phyloP scores from a whole-genome alignment of 2,113 vertebrate species.

The Australoheros scitulus region DNA sequence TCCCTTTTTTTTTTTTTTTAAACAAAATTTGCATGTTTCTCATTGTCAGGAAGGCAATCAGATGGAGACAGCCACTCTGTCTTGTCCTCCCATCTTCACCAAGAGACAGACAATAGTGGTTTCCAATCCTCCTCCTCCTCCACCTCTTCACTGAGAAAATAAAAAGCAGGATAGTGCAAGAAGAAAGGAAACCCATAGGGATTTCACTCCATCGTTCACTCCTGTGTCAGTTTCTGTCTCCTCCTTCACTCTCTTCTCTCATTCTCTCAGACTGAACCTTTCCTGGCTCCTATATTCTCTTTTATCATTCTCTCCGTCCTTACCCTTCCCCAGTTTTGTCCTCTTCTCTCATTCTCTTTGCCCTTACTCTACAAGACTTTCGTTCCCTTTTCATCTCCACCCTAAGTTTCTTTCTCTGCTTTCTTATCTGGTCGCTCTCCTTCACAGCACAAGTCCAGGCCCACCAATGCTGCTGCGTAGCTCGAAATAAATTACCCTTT shows the following conservation, averaged over 20 bases:
- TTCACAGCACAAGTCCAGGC: conserved; percentile 9
- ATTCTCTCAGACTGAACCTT: conserved; percentile 54
- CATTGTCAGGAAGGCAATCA: conserved; percentile 45
- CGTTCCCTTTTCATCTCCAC: conserved; percentile 47
- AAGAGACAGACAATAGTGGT: conserved; percentile 27
- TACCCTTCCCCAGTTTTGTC: conserved; percentile 46
- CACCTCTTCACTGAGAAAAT: conserved; percentile 44
- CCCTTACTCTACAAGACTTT: conserved; percentile 40
- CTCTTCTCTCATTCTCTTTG: conserved; percentile 51
- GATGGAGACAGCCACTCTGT: conserved; percentile 11
- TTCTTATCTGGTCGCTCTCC: conserved; percentile 40
- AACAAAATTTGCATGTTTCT: conserved; percentile 33
- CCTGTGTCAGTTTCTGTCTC: conserved; percentile 35
- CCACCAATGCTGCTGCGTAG: conserved; percentile 19
- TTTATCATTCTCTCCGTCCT: conserved; percentile 47
- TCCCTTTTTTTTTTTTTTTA: not conserved
- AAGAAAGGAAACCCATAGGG: conserved; percentile 51
- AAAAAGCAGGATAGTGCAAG: conserved; percentile 38
- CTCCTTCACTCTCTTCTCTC: conserved; percentile 45
- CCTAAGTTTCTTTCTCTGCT: conserved; percentile 48
- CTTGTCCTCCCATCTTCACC: conserved; percentile 13
- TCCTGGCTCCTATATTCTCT: conserved; percentile 41
- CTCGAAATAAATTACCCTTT: conserved; percentile 44
- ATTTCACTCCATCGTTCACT: conserved; percentile 50
- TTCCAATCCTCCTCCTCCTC: conserved; percentile 39